Evolutionary conservation across 2,113 vertebrate species (phyloP).

Genomic region (Oreamnos americanus): DNA sequence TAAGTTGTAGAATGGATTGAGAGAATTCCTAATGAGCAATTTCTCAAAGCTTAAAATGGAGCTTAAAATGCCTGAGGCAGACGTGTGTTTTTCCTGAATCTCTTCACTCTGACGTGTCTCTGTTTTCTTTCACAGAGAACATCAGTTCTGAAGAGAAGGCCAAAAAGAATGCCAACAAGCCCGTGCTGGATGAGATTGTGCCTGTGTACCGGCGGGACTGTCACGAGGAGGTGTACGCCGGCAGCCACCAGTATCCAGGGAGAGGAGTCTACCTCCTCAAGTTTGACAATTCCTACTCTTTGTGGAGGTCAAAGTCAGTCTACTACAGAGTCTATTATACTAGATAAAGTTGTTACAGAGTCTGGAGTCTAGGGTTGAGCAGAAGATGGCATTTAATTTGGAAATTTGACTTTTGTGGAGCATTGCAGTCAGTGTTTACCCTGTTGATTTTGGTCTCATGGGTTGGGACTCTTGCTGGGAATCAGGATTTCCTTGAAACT

Average conservation of each 20-base stretch:
- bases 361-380: conserved; percentile 80
- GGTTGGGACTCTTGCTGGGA: conserved; percentile 74
- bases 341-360: conserved; percentile 90
- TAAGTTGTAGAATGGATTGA: neutral
- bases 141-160: conserved; percentile 92
- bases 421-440: conserved; percentile 78
- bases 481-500: conserved; percentile 76
- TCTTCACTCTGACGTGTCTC: conserved; percentile 32
- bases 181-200: conserved; percentile 98
- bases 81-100: neutral
- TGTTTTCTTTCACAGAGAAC: conserved; percentile 79
- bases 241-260: conserved; percentile 99
- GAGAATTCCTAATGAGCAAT: neutral
- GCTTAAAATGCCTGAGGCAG: neutral
- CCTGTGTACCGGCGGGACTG: conserved; percentile 99
- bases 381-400: conserved; percentile 78
- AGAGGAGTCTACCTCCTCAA: conserved; percentile 98
- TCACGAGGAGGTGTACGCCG: conserved; percentile 98
- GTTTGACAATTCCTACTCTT: conserved; percentile 99
- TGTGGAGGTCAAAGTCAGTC: conserved; percentile 99
- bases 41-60: neutral
- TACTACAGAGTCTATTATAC: conserved; percentile 99
- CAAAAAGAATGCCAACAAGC: conserved; percentile 93
- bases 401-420: conserved; percentile 77
- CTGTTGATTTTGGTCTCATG: conserved; percentile 71